Evolutionary conservation across 2,113 vertebrate genomes (phyloP).

Genomic region (Semnornis frantzii): DNA sequence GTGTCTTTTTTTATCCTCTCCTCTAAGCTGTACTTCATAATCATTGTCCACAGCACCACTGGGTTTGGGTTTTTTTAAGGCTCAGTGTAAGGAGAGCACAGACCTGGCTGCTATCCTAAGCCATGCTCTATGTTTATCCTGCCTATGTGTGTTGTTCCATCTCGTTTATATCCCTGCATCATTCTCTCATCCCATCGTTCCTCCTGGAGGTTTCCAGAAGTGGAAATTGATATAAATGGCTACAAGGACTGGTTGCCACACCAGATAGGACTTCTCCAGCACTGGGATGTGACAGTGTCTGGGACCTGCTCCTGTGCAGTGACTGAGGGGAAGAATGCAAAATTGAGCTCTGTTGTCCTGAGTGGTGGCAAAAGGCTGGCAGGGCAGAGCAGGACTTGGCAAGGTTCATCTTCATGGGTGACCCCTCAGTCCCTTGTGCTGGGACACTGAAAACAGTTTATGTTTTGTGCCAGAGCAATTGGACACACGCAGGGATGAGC

Average conservation of each 20-base stretch:
- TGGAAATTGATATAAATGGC: not conserved
- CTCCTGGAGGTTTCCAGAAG: not conserved
- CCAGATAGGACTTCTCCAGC: not conserved
- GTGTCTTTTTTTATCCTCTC: not conserved
- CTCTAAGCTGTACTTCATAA: not conserved
- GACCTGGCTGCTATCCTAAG: not conserved
- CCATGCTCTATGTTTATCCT: not conserved
- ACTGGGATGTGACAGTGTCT: accelerated
- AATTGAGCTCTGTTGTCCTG: not conserved
- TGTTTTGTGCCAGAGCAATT: not conserved
- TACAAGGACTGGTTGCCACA: not conserved
- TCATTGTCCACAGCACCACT: not conserved
- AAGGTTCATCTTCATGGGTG: not conserved
- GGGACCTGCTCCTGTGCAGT: accelerated
- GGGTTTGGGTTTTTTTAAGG: not conserved
- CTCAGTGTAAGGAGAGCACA: not conserved
- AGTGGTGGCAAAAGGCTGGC: accelerated
- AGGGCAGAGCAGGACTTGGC: not conserved
- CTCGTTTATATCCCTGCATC: no score
- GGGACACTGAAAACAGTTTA: not conserved
- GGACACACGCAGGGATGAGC: accelerated
- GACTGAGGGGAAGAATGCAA: not conserved
- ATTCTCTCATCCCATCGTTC: not conserved
- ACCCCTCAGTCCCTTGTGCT: not conserved
- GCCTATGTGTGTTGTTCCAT: not conserved